These are phyloP conservation scores for Myotis myotis DNA, from an alignment of 2,797 vertebrate genomes.

Conservation along the genomic window DNA sequence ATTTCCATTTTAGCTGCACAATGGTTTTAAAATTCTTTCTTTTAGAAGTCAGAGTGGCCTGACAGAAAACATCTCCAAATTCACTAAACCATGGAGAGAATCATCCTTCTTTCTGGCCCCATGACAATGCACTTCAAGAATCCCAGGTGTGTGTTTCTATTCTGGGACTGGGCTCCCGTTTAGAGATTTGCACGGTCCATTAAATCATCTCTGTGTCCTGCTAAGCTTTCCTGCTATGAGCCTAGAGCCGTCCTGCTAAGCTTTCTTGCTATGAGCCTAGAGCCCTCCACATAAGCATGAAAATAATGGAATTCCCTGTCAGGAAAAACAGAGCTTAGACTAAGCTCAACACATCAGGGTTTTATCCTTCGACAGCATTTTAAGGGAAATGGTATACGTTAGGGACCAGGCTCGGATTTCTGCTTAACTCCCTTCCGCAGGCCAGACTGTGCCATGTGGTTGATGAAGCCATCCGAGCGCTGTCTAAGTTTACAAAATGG, in stretches of 20 bases:
- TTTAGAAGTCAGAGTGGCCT: conserved; percentile 41
- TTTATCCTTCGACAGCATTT: neutral
- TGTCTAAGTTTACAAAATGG: neutral
- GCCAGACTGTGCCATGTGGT: neutral
- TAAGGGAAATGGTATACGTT: neutral
- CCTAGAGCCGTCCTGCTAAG: neutral
- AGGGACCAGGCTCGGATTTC: neutral
- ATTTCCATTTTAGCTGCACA: conserved; percentile 60
- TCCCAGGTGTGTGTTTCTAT: neutral
- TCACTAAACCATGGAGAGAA: neutral
- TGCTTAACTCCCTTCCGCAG: neutral
- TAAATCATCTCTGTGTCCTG: neutral
- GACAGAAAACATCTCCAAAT: conserved; percentile 49
- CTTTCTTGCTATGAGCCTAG: neutral
- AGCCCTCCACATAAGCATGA: neutral
- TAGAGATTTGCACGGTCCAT: neutral
- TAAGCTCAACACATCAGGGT: neutral
- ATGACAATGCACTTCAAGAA: conserved; percentile 1
- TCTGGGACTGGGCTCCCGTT: conserved; percentile 13
- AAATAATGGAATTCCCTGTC: neutral
- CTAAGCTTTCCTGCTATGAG: neutral
- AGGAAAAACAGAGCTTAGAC: conserved; percentile 1
- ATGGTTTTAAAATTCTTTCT: conserved; percentile 63
- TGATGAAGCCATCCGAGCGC: neutral
- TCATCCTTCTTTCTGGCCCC: conserved; percentile 47